These are phyloP conservation scores for Entomobrya multifasciata DNA, from an alignment of 2,888 invertebrate genomes.

Conservation along the genomic window DNA sequence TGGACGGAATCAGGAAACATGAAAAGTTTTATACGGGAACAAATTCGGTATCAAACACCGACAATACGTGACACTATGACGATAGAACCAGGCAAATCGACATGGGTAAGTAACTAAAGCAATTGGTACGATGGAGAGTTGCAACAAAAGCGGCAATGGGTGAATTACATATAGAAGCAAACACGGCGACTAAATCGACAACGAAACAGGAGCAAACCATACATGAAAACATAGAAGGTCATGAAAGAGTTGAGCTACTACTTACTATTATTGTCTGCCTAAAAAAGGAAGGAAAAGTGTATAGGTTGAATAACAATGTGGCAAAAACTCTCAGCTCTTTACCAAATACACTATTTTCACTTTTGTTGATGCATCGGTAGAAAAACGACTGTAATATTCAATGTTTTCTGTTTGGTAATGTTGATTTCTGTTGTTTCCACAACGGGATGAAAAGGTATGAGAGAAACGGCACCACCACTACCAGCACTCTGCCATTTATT, in stretches of 20 bases:
- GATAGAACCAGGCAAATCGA: background rate
- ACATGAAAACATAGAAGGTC: no score
- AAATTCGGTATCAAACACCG: background rate
- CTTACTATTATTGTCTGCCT: background rate
- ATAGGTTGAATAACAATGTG: background rate
- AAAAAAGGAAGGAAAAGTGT: background rate
- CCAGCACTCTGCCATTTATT: no score
- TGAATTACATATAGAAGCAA: background rate
- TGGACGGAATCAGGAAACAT: constrained; percentile 10
- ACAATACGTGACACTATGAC: background rate
- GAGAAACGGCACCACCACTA: no score
- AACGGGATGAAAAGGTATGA: no score
- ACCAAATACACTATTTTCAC: no score
- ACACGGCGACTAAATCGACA: background rate
- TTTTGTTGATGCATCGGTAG: no score
- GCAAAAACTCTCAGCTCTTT: background rate
- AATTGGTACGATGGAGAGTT: no score
- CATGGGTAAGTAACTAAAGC: background rate
- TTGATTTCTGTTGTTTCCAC: no score
- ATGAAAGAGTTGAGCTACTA: no score
- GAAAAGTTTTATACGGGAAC: constrained; percentile 9
- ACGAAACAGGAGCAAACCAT: background rate
- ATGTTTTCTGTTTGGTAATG: no score
- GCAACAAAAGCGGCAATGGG: no score
- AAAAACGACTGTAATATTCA: no score